A percentile compares a stretch with the other conserved stretches of the same genome.
phyloP scores from a whole-genome alignment of 2,113 vertebrate species.

The Tupaia tana region DNA sequence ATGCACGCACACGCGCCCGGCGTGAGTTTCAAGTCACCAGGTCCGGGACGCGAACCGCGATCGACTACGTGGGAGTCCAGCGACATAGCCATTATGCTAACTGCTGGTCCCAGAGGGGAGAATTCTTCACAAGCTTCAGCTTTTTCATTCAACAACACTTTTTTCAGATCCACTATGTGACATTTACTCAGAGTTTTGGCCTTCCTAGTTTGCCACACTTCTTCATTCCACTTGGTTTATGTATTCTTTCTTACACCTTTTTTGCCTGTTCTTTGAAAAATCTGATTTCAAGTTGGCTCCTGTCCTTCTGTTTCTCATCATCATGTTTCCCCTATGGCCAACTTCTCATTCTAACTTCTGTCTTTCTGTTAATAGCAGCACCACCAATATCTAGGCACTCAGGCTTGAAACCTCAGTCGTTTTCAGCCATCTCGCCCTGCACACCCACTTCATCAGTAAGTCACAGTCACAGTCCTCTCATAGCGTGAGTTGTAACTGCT shows the following conservation, averaged over 20 bases:
- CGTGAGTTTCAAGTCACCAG: too few species aligned
- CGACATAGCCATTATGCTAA: too few species aligned
- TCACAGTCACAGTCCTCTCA: slow-evolving; percentile 19
- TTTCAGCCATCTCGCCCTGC: slow-evolving; percentile 20
- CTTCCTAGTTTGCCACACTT: neutral
- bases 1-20: too few species aligned
- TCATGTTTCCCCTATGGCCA: neutral
- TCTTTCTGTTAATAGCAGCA: slow-evolving; percentile 74
- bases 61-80: too few species aligned
- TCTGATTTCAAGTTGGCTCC: neutral
- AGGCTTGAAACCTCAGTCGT: slow-evolving; percentile 75
- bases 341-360: slow-evolving; percentile 71
- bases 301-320: slow-evolving; percentile 23
- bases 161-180: neutral
- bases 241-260: neutral
- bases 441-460: slow-evolving; percentile 1
- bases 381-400: neutral
- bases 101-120: neutral
- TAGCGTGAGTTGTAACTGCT: neutral
- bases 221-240: neutral
- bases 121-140: neutral
- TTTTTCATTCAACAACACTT: slow-evolving; percentile 30
- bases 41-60: too few species aligned
- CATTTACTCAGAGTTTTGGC: neutral
- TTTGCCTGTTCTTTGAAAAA: slow-evolving; percentile 1